Conservation (phyloP, 1,140 invertebrate genomes). For the fruit fly (Drosophila melanogaster) region DNA sequence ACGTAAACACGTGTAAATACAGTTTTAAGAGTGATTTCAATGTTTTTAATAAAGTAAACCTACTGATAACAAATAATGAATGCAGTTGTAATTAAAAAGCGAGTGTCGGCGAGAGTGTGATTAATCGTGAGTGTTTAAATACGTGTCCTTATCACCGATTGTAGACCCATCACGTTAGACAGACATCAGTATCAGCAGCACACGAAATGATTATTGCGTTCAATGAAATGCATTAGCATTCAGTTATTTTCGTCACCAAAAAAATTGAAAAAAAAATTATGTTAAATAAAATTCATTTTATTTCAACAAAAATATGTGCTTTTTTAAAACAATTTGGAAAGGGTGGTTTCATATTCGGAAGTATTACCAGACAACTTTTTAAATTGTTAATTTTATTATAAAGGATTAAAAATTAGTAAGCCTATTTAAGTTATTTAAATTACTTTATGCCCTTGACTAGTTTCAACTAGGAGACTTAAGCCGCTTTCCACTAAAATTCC, state of each 20-base stretch:
- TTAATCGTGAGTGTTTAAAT: conserved; percentile 16
- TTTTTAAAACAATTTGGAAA: no score
- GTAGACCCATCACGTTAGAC: conserved; percentile 24
- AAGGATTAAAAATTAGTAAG: no score
- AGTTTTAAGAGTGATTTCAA: conserved; percentile 51
- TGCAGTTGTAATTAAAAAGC: conserved; percentile 37
- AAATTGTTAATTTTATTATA: no score
- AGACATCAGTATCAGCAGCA: conserved; percentile 25
- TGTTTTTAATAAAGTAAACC: conserved; percentile 68
- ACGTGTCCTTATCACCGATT: conserved; percentile 31
- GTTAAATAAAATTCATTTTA: conserved; percentile 52
- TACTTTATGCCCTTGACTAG: no score
- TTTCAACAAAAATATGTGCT: background rate
- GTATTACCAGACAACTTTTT: no score
- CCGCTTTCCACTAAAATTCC: background rate
- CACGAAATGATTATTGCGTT: conserved; percentile 53
- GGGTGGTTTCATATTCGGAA: no score
- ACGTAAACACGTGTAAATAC: conserved; percentile 71
- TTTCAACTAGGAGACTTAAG: background rate
- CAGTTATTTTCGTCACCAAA: no score
- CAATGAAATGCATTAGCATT: conserved; percentile 53
- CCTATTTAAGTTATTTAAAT: no score
- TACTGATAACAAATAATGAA: conserved; percentile 64
- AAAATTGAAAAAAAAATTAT: background rate
- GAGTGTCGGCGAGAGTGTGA: conserved; percentile 33